A percentile compares a stretch with the other conserved stretches of the same genome.
phyloP scores from a whole-genome alignment of 2,888 invertebrate species.

The Drosophila borborema region DNA sequence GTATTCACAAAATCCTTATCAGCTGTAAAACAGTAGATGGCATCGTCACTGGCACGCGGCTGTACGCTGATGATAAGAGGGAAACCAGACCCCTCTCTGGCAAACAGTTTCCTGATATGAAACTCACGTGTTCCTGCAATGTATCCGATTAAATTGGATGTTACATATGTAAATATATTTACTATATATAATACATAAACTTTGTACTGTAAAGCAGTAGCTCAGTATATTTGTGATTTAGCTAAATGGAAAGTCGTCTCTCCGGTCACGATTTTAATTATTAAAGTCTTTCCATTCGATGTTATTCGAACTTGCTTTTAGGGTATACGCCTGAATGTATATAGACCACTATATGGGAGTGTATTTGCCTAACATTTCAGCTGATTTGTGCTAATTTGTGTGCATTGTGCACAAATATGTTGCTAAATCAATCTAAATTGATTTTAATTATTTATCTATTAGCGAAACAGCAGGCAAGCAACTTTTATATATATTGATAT shows the following conservation, averaged over 20 bases:
- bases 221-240: constrained; percentile 4
- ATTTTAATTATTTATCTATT: constrained; percentile 81
- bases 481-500: constrained; percentile 15
- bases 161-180: background rate
- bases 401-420: constrained; percentile 57
- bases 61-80: constrained; percentile 58
- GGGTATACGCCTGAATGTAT: constrained; percentile 3
- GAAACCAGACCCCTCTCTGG: constrained; percentile 46
- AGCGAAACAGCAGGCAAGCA: constrained; percentile 63
- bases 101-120: constrained; percentile 45
- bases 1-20: constrained; percentile 48
- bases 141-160: constrained; percentile 44
- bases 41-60: constrained; percentile 67
- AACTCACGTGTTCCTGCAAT: constrained; percentile 69
- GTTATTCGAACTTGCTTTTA: constrained; percentile 31
- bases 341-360: background rate
- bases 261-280: constrained; percentile 52
- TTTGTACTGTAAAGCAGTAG: background rate
- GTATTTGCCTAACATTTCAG: constrained; percentile 73
- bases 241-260: constrained; percentile 20
- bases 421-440: constrained; percentile 81
- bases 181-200: background rate
- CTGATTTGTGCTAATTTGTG: constrained; percentile 75
- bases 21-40: constrained; percentile 29
- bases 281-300: constrained; percentile 8